These are phyloP conservation scores for Tiliqua scincoides DNA, from an alignment of 2,113 vertebrate species.

Conservation along the genomic window DNA sequence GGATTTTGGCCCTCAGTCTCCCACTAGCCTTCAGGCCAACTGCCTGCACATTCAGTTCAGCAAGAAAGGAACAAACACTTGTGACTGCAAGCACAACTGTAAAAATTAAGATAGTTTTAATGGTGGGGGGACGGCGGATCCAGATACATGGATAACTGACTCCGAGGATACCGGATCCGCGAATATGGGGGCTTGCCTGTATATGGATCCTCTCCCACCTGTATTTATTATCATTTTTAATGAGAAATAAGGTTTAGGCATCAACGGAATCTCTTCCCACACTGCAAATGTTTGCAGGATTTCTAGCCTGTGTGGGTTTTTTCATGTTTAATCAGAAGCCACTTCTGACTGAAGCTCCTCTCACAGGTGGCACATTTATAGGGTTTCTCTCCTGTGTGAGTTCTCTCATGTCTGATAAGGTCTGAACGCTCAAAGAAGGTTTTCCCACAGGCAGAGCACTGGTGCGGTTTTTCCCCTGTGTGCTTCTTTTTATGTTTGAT, in stretches of 20 bases:
- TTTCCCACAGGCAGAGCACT: neutral
- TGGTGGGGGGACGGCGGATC: no score
- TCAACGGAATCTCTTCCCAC: neutral
- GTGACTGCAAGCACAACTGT: no score
- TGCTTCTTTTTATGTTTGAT: constrained; percentile 15
- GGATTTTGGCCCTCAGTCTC: no score
- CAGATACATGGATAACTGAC: no score
- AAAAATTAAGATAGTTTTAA: no score
- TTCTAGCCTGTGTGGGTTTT: neutral
- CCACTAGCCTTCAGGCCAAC: no score
- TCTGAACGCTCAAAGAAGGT: constrained; percentile 1
- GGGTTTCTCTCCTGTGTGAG: neutral
- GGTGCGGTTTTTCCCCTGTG: neutral
- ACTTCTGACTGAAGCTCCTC: neutral
- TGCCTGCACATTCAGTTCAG: no score
- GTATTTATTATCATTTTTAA: neutral
- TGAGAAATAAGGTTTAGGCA: neutral
- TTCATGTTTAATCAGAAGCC: constrained; percentile 7
- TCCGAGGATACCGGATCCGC: no score
- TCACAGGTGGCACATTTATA: neutral
- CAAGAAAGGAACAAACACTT: no score
- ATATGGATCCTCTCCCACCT: neutral
- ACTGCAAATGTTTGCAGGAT: fast-evolving
- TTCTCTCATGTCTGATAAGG: neutral
- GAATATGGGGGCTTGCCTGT: no score